Conservation (phyloP, 2,113 vertebrate species). For the Mastomys natalensis region DNA sequence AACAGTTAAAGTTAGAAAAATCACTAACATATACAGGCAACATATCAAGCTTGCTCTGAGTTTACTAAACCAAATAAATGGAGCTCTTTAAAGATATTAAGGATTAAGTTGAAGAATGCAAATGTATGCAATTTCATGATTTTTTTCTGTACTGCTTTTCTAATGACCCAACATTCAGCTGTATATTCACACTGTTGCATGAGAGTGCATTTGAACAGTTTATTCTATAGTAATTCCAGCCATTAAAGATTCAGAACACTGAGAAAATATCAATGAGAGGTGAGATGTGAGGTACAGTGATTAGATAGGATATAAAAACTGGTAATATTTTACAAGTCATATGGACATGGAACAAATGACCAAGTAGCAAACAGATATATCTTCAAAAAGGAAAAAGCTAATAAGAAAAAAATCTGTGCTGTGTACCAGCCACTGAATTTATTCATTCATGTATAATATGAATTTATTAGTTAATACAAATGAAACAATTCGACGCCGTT, state of each 20-base stretch:
- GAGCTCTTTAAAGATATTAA: constrained; percentile 57
- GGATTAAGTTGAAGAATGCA: constrained; percentile 45
- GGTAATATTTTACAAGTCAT: constrained; percentile 40
- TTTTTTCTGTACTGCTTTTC: constrained; percentile 44
- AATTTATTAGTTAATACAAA: constrained; percentile 12
- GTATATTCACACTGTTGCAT: constrained; percentile 9
- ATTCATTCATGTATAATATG: constrained; percentile 22
- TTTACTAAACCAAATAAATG: constrained; percentile 69
- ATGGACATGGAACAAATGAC: constrained; percentile 37
- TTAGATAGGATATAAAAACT: constrained; percentile 48
- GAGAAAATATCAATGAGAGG: constrained; percentile 56
- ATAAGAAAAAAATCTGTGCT: neutral
- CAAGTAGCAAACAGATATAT: neutral
- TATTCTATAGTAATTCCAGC: constrained; percentile 60
- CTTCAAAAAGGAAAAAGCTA: neutral
- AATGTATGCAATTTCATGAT: constrained; percentile 52
- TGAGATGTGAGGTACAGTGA: neutral
- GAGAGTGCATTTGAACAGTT: constrained; percentile 45
- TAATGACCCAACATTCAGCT: constrained; percentile 40
- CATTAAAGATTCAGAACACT: constrained; percentile 58
- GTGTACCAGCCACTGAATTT: neutral
- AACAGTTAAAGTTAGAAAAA: constrained; percentile 64
- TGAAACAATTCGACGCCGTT: neutral
- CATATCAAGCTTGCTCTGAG: constrained; percentile 33
- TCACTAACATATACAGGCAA: constrained; percentile 54